phyloP scores from a whole-genome alignment of 2,888 invertebrate genomes.

The Onthophagus sagittarius region DNA sequence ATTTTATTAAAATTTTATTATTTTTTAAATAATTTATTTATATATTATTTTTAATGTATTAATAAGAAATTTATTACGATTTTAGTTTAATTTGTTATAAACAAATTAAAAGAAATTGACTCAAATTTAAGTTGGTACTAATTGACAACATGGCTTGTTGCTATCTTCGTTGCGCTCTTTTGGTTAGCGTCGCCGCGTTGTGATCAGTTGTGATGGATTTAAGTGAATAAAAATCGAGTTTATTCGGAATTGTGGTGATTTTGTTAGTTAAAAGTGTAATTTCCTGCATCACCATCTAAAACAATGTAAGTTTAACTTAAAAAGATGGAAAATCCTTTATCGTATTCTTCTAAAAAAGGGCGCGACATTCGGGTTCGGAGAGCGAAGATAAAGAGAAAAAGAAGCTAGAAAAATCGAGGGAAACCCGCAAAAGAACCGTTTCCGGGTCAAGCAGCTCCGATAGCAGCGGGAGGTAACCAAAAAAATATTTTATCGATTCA shows the following conservation, averaged over 20 bases:
- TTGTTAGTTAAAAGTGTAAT: not conserved
- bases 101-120: no score
- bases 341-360: constrained; percentile 54
- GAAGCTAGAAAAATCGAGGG: constrained; percentile 56
- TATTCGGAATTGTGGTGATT: not conserved
- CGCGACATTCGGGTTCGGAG: constrained; percentile 64
- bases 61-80: no score
- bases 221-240: not conserved
- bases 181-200: not conserved
- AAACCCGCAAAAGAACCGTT: constrained; percentile 64
- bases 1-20: no score
- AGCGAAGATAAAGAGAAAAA: constrained; percentile 66
- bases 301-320: not conserved
- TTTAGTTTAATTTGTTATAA: no score
- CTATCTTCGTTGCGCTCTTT: not conserved
- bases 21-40: no score
- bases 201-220: not conserved
- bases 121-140: not conserved
- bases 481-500: no score
- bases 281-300: not conserved
- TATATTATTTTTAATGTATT: no score
- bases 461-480: constrained; percentile 59
- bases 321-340: not conserved
- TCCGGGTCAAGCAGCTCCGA: constrained; percentile 79
- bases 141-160: not conserved